Evolutionary conservation across 2,113 vertebrate genomes (phyloP).

Genomic region (Gallinago undulata): DNA sequence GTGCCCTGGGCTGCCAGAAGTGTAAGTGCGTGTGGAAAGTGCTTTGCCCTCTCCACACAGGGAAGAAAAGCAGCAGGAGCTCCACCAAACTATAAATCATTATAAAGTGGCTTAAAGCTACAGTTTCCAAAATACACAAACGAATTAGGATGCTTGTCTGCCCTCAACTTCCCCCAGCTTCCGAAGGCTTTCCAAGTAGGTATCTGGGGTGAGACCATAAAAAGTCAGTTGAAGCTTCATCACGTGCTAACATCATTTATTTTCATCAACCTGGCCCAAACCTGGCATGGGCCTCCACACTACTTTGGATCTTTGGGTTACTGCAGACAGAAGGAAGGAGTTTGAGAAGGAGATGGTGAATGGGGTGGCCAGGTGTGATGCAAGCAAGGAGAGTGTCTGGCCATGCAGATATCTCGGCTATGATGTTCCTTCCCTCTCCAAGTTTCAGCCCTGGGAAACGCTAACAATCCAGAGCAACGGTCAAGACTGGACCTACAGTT

Average conservation of each 20-base stretch:
- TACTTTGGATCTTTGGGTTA: neutral
- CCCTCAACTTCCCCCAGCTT: neutral
- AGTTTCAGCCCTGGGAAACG: neutral
- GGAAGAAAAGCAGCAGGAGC: neutral
- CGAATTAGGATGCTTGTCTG: neutral
- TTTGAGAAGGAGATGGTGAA: neutral
- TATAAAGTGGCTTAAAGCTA: neutral
- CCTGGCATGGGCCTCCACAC: neutral
- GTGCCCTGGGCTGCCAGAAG: neutral
- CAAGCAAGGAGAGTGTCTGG: neutral
- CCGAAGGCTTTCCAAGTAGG: neutral
- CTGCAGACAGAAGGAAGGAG: neutral
- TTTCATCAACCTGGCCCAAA: neutral
- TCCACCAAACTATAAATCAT: neutral
- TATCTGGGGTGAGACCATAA: neutral
- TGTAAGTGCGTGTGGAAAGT: neutral
- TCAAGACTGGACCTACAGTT: neutral
- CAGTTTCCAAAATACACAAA: neutral
- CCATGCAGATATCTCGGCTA: too few species aligned
- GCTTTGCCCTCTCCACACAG: neutral
- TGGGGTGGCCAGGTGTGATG: rapidly evolving
- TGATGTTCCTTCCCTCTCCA: rapidly evolving
- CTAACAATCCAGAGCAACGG: neutral
- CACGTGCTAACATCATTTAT: neutral
- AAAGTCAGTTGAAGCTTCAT: neutral